Evolutionary conservation across 2,113 vertebrate genomes (phyloP).

Genomic region (Microcebus lehilahytsara): DNA sequence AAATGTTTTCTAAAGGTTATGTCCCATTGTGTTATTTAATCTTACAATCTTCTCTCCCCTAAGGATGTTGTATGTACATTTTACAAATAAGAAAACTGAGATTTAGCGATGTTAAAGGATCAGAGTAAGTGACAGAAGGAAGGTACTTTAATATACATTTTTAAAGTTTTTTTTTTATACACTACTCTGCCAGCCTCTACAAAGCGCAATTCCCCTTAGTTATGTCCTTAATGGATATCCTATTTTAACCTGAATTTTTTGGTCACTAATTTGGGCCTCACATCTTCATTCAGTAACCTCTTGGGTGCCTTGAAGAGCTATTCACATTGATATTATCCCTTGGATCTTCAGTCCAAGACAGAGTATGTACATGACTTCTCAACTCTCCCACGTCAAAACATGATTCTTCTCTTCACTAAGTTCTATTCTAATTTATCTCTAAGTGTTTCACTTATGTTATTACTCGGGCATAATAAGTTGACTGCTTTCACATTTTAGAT

Average conservation of each 20-base stretch:
- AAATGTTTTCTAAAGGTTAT: background rate
- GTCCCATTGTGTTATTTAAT: background rate
- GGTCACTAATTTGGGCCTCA: background rate
- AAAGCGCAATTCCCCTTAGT: background rate
- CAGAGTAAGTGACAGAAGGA: background rate
- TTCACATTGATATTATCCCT: background rate
- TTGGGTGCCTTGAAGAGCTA: background rate
- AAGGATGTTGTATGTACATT: background rate
- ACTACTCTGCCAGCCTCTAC: background rate
- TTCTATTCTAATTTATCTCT: background rate
- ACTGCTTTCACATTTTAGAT: conserved; percentile 15
- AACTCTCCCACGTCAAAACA: background rate
- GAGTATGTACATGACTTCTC: background rate
- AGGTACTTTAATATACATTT: background rate
- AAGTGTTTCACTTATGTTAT: background rate
- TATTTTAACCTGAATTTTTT: conserved; percentile 1
- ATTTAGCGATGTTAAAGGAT: background rate
- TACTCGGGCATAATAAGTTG: background rate
- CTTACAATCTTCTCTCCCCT: background rate
- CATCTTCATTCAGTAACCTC: background rate
- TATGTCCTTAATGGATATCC: background rate
- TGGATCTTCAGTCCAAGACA: background rate
- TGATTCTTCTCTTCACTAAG: background rate
- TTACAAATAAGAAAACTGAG: background rate
- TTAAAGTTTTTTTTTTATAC: background rate